A percentile compares a stretch with the other conserved stretches of the same genome.
phyloP scores from a whole-genome alignment of 37 sponge, comb jelly and placozoan genomes.

The Spongilla lacustris region DNA sequence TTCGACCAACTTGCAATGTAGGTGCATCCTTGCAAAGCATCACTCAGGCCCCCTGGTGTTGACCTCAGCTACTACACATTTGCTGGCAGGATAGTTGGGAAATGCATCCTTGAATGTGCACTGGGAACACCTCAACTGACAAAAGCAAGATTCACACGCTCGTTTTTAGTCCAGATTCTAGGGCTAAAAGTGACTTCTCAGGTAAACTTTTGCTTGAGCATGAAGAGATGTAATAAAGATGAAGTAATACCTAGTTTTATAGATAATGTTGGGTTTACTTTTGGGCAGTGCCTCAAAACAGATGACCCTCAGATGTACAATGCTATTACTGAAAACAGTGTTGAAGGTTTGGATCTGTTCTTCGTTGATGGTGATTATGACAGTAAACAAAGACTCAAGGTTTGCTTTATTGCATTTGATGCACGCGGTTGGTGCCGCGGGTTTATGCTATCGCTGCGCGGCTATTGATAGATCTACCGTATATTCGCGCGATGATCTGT shows the following conservation, averaged over 20 bases:
- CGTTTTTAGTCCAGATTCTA: conserved; percentile 92
- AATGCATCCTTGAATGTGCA: conserved; percentile 90
- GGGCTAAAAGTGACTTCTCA: conserved; percentile 84
- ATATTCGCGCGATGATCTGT: too few species aligned
- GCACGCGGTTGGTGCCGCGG: too few species aligned
- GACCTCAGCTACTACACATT: conserved; percentile 74
- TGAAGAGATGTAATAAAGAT: too few species aligned
- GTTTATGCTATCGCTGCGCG: too few species aligned
- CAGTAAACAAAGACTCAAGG: background rate
- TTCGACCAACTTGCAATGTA: too few species aligned
- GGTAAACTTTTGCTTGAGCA: conserved; percentile 19
- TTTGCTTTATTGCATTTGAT: too few species aligned
- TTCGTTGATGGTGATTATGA: background rate
- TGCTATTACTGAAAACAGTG: background rate
- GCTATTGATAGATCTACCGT: too few species aligned
- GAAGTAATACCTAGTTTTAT: too few species aligned
- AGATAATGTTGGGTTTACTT: background rate
- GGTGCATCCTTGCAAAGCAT: conserved; percentile 66
- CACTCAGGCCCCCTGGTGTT: conserved; percentile 14
- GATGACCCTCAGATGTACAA: background rate
- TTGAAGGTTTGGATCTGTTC: background rate
- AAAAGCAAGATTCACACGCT: conserved; percentile 88
- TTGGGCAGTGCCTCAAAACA: background rate
- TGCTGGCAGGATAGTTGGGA: conserved; percentile 89
- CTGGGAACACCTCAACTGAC: conserved; percentile 70